Evolutionary conservation across 2,113 vertebrate species (phyloP).

Genomic region (Panurus biarmicus): DNA sequence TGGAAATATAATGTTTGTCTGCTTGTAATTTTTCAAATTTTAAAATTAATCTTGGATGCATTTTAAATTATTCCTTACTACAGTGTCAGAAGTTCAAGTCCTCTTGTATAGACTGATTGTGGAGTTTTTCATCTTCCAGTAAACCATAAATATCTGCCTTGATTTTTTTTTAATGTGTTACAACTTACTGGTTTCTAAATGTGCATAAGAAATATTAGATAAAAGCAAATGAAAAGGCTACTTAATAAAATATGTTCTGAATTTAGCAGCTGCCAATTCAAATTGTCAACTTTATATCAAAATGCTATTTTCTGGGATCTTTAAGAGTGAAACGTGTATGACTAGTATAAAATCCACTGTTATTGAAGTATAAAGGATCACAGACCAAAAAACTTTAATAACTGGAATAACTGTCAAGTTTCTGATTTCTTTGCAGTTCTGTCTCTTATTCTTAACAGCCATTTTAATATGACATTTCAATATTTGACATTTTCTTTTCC

Average conservation of each 20-base stretch:
- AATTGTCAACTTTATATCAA: neutral
- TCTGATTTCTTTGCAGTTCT: neutral
- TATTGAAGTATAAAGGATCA: neutral
- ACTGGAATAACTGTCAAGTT: neutral
- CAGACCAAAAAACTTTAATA: neutral
- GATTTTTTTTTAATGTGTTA: neutral
- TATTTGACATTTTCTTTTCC: neutral
- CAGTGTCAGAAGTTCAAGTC: neutral
- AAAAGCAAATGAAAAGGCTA: neutral
- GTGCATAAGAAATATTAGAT: neutral
- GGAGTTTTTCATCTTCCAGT: neutral
- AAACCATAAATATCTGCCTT: neutral
- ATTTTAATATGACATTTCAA: neutral
- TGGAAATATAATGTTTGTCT: neutral
- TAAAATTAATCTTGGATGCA: neutral
- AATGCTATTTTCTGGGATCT: neutral
- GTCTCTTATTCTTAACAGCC: neutral
- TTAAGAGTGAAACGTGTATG: neutral
- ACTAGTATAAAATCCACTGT: neutral
- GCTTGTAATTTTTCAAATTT: neutral
- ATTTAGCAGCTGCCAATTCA: neutral
- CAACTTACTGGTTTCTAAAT: neutral
- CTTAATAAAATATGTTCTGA: neutral
- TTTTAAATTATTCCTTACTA: neutral
- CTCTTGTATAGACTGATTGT: neutral